phyloP scores from a whole-genome alignment of 2,113 vertebrate genomes.

The Saiga tatarica region DNA sequence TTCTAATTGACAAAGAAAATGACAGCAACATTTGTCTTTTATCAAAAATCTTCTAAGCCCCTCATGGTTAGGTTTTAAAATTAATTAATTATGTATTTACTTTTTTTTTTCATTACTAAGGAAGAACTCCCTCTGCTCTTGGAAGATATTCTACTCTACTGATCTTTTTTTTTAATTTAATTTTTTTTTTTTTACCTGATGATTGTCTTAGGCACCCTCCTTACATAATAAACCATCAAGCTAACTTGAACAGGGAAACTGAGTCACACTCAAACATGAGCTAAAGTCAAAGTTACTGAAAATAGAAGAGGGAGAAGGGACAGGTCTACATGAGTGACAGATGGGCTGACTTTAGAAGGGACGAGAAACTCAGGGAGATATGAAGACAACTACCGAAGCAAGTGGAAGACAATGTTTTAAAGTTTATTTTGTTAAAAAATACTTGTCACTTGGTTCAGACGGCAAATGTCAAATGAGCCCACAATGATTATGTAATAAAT shows the following conservation, averaged over 20 bases:
- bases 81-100: slow-evolving; percentile 32
- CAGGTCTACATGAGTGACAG: background rate
- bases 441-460: slow-evolving; percentile 51
- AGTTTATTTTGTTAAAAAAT: slow-evolving; percentile 74
- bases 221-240: slow-evolving; percentile 87
- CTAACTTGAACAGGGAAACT: slow-evolving; percentile 88
- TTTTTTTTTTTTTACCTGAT: slow-evolving; percentile 83
- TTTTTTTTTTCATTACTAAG: slow-evolving; percentile 79
- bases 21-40: slow-evolving; percentile 79
- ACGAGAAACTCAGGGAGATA: slow-evolving; percentile 21
- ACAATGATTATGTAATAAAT: slow-evolving; percentile 68
- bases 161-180: slow-evolving; percentile 75
- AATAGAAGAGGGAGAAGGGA: background rate
- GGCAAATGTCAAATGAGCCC: slow-evolving; percentile 69
- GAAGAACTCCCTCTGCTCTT: slow-evolving; percentile 86
- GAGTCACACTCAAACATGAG: slow-evolving; percentile 44
- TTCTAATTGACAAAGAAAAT: slow-evolving; percentile 84
- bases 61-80: slow-evolving; percentile 70
- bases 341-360: background rate
- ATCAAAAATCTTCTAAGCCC: slow-evolving; percentile 88
- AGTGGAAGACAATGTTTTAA: slow-evolving; percentile 66
- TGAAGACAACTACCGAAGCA: slow-evolving; percentile 62
- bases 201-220: slow-evolving; percentile 95
- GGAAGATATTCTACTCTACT: slow-evolving; percentile 84
- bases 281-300: slow-evolving; percentile 1